Evolutionary conservation across 2,888 invertebrate species (phyloP).

Genomic region (Eristalis arbustorum): DNA sequence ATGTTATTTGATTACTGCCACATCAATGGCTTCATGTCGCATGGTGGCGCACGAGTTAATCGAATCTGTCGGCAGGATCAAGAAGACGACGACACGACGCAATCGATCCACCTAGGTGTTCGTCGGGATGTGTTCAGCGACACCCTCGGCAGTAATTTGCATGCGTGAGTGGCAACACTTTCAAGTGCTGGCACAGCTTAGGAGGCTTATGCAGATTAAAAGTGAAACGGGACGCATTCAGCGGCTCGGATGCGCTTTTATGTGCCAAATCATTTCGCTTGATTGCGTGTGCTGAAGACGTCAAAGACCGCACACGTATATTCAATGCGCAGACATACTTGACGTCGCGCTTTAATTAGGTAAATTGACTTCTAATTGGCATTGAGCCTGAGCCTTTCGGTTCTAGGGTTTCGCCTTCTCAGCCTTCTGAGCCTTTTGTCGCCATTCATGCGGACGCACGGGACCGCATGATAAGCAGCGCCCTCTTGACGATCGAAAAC

Average conservation of each 20-base stretch:
- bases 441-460: neutral
- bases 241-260: conserved; percentile 34
- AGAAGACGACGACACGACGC: conserved; percentile 4
- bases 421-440: neutral
- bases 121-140: conserved; percentile 19
- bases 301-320: conserved; percentile 5
- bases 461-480: neutral
- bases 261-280: conserved; percentile 42
- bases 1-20: conserved; percentile 62
- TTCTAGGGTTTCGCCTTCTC: conserved; percentile 39
- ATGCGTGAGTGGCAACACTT: conserved; percentile 43
- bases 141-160: conserved; percentile 42
- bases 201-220: neutral
- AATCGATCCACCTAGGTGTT: too few species aligned
- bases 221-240: conserved; percentile 6
- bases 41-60: conserved; percentile 58
- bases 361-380: conserved; percentile 56
- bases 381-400: neutral
- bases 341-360: conserved; percentile 48
- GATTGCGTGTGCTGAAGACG: conserved; percentile 17
- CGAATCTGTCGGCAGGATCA: conserved; percentile 61
- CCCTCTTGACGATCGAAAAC: neutral
- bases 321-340: conserved; percentile 1
- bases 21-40: conserved; percentile 60
- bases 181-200: conserved; percentile 29